phyloP scores from a whole-genome alignment of 2,797 vertebrate species.

The Bryconaethiops microstoma region DNA sequence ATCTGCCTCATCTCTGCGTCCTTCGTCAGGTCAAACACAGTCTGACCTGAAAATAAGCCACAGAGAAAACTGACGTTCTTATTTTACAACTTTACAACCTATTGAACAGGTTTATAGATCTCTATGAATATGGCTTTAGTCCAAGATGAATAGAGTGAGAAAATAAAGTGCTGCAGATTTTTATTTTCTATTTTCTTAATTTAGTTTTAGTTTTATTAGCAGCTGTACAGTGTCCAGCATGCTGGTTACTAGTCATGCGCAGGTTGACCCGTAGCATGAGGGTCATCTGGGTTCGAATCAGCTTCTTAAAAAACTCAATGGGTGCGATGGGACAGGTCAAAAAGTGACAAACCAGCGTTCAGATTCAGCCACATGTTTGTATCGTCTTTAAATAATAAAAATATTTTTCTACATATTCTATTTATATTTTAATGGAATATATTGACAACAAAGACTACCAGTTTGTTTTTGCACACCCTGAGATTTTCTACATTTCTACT shows the following conservation, averaged over 20 bases:
- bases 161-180: neutral
- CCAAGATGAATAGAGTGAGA: neutral
- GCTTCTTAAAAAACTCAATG: too few species aligned
- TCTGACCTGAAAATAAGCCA: constrained; percentile 82
- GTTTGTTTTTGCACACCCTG: neutral
- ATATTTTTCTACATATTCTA: too few species aligned
- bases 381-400: too few species aligned
- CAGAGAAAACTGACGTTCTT: neutral
- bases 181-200: neutral
- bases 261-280: too few species aligned
- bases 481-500: too few species aligned
- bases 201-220: neutral
- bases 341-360: too few species aligned
- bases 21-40: constrained; percentile 86
- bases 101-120: neutral
- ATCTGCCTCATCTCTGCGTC: constrained; percentile 87
- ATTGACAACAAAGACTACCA: neutral
- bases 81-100: neutral
- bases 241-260: too few species aligned
- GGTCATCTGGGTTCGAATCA: too few species aligned
- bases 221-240: too few species aligned
- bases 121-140: neutral
- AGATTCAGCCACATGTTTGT: too few species aligned
- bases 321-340: too few species aligned
- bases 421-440: neutral